Evolutionary conservation across 2,888 invertebrate species (phyloP).

Genomic region (Caradrina kadenii): DNA sequence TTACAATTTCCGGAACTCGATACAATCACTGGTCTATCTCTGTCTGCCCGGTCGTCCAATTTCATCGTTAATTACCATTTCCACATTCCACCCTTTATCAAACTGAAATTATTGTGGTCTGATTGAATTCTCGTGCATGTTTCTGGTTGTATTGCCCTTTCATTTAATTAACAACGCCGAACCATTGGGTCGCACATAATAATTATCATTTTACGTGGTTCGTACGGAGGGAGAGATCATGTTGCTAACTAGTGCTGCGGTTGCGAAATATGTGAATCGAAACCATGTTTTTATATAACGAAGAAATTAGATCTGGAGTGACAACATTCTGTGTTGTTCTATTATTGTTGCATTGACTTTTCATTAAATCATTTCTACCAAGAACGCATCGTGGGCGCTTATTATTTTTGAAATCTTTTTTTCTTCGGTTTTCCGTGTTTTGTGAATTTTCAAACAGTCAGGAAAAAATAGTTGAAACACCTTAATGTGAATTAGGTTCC

Average conservation of each 20-base stretch:
- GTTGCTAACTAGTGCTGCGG: conserved; percentile 70
- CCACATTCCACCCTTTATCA: not conserved
- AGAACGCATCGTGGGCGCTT: not conserved
- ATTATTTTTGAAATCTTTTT: not conserved
- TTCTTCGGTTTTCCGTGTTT: not conserved
- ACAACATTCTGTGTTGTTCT: not conserved
- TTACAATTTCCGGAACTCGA: no score
- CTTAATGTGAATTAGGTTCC: not conserved
- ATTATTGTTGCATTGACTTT: conserved; percentile 20
- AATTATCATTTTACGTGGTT: conserved; percentile 72
- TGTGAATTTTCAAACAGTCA: not conserved
- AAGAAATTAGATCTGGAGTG: not conserved
- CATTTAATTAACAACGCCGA: conserved; percentile 67
- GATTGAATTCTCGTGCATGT: conserved; percentile 1
- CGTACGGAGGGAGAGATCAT: conserved; percentile 75
- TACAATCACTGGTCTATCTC: not conserved
- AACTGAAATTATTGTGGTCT: not conserved
- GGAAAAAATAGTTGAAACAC: no score
- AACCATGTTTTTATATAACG: conserved; percentile 38
- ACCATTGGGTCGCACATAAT: conserved; percentile 75
- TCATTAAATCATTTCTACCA: not conserved
- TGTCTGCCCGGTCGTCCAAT: not conserved
- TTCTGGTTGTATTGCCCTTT: conserved; percentile 2
- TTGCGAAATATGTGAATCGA: conserved; percentile 70
- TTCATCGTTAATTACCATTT: not conserved